A percentile compares a stretch with the other conserved stretches of the same genome.
Conservation (phyloP, 1,140 invertebrate genomes). For the Drosophila chauvacae region DNA sequence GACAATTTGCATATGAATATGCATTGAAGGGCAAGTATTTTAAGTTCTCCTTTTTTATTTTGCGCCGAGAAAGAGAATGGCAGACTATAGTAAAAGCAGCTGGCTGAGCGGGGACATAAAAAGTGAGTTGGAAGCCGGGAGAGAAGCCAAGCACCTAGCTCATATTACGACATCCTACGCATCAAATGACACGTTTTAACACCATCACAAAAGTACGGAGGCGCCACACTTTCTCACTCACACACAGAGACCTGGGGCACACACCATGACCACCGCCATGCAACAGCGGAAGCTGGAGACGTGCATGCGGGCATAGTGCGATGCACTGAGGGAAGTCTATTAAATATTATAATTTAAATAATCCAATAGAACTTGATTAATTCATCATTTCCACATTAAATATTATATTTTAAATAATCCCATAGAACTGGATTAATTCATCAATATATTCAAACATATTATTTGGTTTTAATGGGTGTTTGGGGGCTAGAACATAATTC, state of each 20-base stretch:
- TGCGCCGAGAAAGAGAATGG: neutral
- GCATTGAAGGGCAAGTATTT: constrained; percentile 40
- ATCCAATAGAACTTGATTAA: no score
- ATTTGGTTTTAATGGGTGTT: no score
- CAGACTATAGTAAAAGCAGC: constrained; percentile 12
- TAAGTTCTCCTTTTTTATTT: constrained; percentile 23
- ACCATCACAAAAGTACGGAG: constrained; percentile 46
- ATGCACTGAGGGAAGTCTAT: constrained; percentile 9
- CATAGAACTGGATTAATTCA: no score
- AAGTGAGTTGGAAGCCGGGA: constrained; percentile 2
- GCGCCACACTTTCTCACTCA: neutral
- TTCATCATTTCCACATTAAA: no score
- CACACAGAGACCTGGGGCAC: constrained; percentile 16
- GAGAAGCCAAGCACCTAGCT: constrained; percentile 57
- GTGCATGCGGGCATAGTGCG: constrained; percentile 40
- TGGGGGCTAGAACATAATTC: no score
- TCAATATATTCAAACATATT: no score
- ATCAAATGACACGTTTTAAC: constrained; percentile 80
- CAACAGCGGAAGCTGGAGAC: constrained; percentile 27
- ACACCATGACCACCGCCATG: constrained; percentile 26
- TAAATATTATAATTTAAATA: neutral
- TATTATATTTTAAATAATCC: no score
- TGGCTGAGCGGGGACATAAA: constrained; percentile 22
- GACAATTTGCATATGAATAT: constrained; percentile 62
- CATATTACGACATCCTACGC: constrained; percentile 60